Base-by-base conservation (phyloP, 2,797 vertebrate genomes). In the Eurystomus glaucurus region DNA sequence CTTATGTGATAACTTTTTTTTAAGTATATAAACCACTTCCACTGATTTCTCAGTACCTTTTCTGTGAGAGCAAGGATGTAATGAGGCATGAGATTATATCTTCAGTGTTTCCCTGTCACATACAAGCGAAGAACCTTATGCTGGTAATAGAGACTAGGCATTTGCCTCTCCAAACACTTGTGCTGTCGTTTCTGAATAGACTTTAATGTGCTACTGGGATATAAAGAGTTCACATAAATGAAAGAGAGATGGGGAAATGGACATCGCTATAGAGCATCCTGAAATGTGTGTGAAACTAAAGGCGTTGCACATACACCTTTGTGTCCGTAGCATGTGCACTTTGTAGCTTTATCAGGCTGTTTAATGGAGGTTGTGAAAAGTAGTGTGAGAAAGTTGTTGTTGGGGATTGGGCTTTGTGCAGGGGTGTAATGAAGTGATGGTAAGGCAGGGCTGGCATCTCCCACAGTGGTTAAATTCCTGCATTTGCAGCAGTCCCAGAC, bases 281-380 rank as follows among this genome's bases (percentile, higher is more conserved):
- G 33, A 31, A 54, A 23, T 29, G 10, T 17, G 45, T 31, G 11
- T 65, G 45, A 50, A 39, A 18, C 22, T 23, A n/a, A 35, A 15
- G 13, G 3, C 20, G 65, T 84, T 43, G 28, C n/a, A 58, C 3
- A 0, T 8, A 19, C 6, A 37, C 17, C 12, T 88, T 60, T 23
- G 12, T 50, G 37, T 15, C 80, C 19, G 3, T 8, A 25, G 29
- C 1, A 0, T 1, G 9, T 23, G 31, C 26, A 21, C 28, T 54
- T 31, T 58, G 31, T 28, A 55, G 28, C 62, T 84, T 69, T 60
- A 29, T 46, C 28, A 18, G 45, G 39, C 21, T 37, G 23, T 52
- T 54, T 22, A n/a, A 10, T 25, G 50, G 15, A 64, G 43, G 11
- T 28, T 13, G 61, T 8, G 11, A 29, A 39, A 85, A 91, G 39